Conservation (phyloP, 2,888 invertebrate species). For the Limenitis camilla region DNA sequence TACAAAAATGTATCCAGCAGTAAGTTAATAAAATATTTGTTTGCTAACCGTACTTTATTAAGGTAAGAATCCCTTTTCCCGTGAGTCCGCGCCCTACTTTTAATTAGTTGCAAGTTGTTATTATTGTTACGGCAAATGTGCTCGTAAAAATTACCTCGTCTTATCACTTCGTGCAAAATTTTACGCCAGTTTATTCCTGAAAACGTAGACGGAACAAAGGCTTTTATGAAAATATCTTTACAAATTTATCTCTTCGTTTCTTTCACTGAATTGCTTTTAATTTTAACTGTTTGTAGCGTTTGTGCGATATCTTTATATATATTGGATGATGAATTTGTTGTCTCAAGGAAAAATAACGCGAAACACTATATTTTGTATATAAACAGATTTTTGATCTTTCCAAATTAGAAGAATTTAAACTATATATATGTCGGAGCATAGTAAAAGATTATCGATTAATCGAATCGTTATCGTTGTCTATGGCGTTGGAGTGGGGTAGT, state of each 20-base stretch:
- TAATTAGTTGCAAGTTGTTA: conserved; percentile 70
- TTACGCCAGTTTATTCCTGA: conserved; percentile 29
- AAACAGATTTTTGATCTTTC: too few species aligned
- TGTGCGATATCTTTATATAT: background rate
- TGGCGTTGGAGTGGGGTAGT: too few species aligned
- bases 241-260: conserved; percentile 16
- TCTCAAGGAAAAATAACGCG: too few species aligned
- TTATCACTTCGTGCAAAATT: conserved; percentile 45
- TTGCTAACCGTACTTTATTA: conserved; percentile 45
- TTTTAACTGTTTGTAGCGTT: background rate
- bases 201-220: conserved; percentile 20
- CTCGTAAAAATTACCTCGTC: conserved; percentile 57
- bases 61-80: conserved; percentile 50
- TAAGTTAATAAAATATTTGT: background rate
- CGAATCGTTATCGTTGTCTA: too few species aligned
- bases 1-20: background rate
- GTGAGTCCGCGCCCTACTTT: conserved; percentile 51
- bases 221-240: conserved; percentile 17
- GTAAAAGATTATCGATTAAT: too few species aligned
- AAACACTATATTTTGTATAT: too few species aligned
- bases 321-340: too few species aligned
- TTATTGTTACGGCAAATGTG: conserved; percentile 62
- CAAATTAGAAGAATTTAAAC: too few species aligned
- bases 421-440: too few species aligned
- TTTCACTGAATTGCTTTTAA: conserved; percentile 13